Percentiles rank a stretch among this genome's conserved stretches.
Evolutionary conservation across 1,140 invertebrate genomes (phyloP).

Genomic region (Euwallacea similis): DNA sequence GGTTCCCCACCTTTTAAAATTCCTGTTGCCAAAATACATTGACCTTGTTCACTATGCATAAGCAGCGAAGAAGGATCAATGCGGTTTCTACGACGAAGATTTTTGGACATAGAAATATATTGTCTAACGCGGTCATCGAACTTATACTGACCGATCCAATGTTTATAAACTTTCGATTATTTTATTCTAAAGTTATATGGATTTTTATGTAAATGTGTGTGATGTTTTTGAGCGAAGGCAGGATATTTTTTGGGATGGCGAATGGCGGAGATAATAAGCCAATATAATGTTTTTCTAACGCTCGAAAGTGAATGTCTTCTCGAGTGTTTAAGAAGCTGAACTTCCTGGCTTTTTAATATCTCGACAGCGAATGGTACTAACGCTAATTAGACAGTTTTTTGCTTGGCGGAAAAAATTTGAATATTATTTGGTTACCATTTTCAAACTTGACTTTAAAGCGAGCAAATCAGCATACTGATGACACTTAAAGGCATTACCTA

Average conservation of each 20-base stretch:
- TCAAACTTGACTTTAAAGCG: conserved; percentile 1
- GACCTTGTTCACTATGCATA: conserved; percentile 35
- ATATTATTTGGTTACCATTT: conserved; percentile 7
- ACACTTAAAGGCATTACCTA: conserved; percentile 10
- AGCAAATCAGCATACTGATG: conserved; percentile 10
- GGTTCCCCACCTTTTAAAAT: conserved; percentile 35
- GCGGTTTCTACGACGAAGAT: conserved; percentile 24
- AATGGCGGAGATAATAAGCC: no score
- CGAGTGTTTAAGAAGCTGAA: conserved; percentile 5
- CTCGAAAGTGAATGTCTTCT: not conserved
- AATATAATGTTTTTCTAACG: not conserved
- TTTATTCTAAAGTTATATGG: not conserved
- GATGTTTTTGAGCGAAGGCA: no score
- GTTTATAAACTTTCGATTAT: conserved; percentile 30
- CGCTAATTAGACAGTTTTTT: conserved; percentile 2
- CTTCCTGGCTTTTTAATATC: conserved; percentile 5
- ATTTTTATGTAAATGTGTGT: no score
- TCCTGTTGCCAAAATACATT: conserved; percentile 37
- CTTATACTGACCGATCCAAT: not conserved
- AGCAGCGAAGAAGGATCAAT: conserved; percentile 20
- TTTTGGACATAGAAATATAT: conserved; percentile 30
- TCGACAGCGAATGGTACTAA: not conserved
- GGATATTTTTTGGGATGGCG: no score
- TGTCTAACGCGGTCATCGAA: conserved; percentile 27
- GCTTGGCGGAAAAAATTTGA: not conserved